Evolutionary conservation across 1,140 invertebrate genomes (phyloP).

Genomic region (Pinna nobilis): DNA sequence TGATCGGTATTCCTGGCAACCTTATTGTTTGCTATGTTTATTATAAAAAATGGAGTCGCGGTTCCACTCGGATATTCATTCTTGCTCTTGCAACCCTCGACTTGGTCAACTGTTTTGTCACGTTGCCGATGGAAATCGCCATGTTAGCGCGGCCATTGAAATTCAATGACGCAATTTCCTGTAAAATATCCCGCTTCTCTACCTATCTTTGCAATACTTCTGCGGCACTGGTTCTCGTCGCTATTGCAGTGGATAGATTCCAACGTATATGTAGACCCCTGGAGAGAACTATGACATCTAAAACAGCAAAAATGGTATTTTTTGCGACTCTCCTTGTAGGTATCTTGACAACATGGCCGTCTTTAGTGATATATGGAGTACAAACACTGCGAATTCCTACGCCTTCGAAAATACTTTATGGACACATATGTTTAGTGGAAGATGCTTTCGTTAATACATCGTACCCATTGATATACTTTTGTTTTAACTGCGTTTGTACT

Average conservation of each 20-base stretch:
- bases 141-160: constrained; percentile 29
- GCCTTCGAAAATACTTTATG: not conserved
- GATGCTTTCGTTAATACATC: constrained; percentile 3
- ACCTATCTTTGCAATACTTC: constrained; percentile 41
- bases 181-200: constrained; percentile 33
- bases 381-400: not conserved
- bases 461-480: constrained; percentile 31
- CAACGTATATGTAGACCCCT: constrained; percentile 47
- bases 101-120: constrained; percentile 42
- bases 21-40: constrained; percentile 51
- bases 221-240: constrained; percentile 44
- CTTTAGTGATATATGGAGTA: constrained; percentile 32
- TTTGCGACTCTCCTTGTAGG: constrained; percentile 2
- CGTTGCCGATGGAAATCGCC: constrained; percentile 50
- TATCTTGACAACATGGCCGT: constrained; percentile 21
- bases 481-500: constrained; percentile 30
- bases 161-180: constrained; percentile 22
- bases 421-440: constrained; percentile 33
- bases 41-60: constrained; percentile 44
- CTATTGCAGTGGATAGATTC: constrained; percentile 46
- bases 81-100: constrained; percentile 52
- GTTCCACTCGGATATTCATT: constrained; percentile 50
- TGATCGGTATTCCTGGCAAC: constrained; percentile 53
- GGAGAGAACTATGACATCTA: constrained; percentile 12
- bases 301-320: constrained; percentile 24